Base-by-base conservation (phyloP, 1,140 invertebrate genomes). In the Orchestia grillus region DNA sequence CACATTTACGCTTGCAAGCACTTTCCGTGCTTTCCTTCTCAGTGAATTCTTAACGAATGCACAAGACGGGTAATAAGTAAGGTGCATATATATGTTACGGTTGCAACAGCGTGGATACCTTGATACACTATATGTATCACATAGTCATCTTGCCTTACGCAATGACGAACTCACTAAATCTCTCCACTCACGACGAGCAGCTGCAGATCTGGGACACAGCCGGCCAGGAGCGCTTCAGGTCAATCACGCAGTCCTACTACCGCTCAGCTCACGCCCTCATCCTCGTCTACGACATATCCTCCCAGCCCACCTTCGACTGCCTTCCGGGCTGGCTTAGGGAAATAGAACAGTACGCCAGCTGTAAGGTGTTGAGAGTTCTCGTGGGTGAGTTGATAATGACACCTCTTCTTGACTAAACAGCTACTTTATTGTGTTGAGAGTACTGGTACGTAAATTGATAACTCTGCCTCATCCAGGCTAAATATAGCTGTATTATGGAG, bases 191-290 rank as follows among this genome's bases (percentile, higher is more conserved):
- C 42, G 88, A 45, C 43, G 92, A 23, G 96, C 97, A 99, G 99
- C 98, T 99, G 96, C 99, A 99, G 98, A 99, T 99, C 97, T 99
- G 99, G 99, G 99, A 99, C 97, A 99, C 99, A 77, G 99, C 99
- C 40, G 99, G 99, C 0, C 99, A 99, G 97, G 99, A 99, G 97
- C 98, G 96, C 88, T 99, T 99, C 97, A 98, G 99, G 96, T 99
- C 99, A 11, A 99, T 99, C 96, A 99, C 99, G 19, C 99, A 99
- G 97, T 99, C 99, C 97, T 99, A 99, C 97, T 99, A 99, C 97
- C 98, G 99, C 97, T 99, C 99, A 96, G 99, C 99, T 53, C 99
- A 99, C 98, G 99, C 99, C 53, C 98, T 99, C 88, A 99, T 99
- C 97, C 98, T 99, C 96, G 99, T 99, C 42, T 99, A 99, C 97